A percentile compares a stretch with the other conserved stretches of the same genome.
phyloP scores from a whole-genome alignment of 1,140 invertebrate genomes.

The Himalopsyche phryganea region DNA sequence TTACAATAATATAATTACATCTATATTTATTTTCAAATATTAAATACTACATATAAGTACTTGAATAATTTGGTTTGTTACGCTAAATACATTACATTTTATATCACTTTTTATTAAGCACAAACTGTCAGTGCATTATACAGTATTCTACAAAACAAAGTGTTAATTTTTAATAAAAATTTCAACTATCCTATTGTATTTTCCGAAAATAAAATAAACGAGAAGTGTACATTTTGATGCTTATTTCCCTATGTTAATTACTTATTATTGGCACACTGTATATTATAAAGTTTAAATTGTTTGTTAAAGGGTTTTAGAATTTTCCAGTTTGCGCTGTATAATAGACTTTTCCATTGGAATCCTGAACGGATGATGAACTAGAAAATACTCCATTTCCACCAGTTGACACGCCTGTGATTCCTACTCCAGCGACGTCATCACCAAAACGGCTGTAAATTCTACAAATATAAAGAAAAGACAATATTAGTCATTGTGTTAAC shows the following conservation, averaged over 20 bases:
- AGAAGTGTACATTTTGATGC: too few species aligned
- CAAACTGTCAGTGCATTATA: neutral
- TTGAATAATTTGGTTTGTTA: slow-evolving; percentile 1
- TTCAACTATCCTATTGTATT: too few species aligned
- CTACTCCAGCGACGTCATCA: slow-evolving; percentile 21
- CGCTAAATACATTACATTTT: neutral
- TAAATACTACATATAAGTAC: neutral
- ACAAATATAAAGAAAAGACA: neutral
- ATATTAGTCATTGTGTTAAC: too few species aligned
- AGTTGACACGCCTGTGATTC: slow-evolving; percentile 15
- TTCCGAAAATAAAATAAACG: too few species aligned
- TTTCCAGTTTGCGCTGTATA: slow-evolving; percentile 29
- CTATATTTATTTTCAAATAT: neutral
- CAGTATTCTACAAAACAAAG: too few species aligned
- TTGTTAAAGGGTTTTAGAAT: too few species aligned
- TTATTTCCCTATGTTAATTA: too few species aligned
- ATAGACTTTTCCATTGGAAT: slow-evolving; percentile 26
- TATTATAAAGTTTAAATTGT: too few species aligned
- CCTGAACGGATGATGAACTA: slow-evolving; percentile 16
- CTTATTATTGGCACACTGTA: too few species aligned
- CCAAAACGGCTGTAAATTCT: slow-evolving; percentile 21
- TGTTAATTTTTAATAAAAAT: too few species aligned
- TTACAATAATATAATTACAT: too few species aligned
- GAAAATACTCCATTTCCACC: slow-evolving; percentile 29
- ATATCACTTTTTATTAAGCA: neutral